A percentile compares a stretch with the other conserved stretches of the same genome.
Conservation (phyloP, 2,113 vertebrate genomes). For the Sprattus sprattus region DNA sequence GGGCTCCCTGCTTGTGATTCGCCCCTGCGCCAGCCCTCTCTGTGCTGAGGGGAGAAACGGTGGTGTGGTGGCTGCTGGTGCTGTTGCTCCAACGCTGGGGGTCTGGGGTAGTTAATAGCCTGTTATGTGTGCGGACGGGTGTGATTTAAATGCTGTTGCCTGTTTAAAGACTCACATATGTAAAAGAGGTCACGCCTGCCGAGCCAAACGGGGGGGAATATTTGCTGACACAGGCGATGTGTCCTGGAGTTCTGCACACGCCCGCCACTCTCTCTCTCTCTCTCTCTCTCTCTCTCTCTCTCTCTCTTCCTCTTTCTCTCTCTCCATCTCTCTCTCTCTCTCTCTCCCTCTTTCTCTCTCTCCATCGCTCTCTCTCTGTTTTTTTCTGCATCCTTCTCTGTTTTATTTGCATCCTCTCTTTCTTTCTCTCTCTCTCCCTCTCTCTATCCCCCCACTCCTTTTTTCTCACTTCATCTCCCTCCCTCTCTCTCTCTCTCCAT, state of each 20-base stretch:
- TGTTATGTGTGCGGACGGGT: constrained; percentile 33
- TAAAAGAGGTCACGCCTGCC: constrained; percentile 59
- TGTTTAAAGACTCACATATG: constrained; percentile 55
- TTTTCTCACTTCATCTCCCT: neutral
- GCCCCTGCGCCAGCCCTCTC: too few species aligned
- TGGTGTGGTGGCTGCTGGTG: neutral
- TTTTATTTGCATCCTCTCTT: neutral
- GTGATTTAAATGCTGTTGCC: constrained; percentile 43
- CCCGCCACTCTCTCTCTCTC: constrained; percentile 2
- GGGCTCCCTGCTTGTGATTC: too few species aligned
- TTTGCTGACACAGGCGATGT: constrained; percentile 67
- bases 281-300: constrained; percentile 20
- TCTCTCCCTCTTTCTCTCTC: constrained; percentile 5
- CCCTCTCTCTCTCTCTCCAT: constrained; percentile 23
- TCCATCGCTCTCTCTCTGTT: neutral
- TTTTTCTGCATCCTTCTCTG: neutral
- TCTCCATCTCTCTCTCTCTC: neutral
- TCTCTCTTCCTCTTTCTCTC: neutral
- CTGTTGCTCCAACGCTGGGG: neutral
- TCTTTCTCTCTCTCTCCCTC: neutral
- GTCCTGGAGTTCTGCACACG: constrained; percentile 52
- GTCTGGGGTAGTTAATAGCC: neutral
- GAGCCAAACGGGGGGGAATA: constrained; percentile 47
- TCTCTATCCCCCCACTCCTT: neutral
- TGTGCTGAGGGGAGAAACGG: too few species aligned